Evolutionary conservation across 2,888 invertebrate species (phyloP).

Genomic region (Leptinotarsa rubiginosa): DNA sequence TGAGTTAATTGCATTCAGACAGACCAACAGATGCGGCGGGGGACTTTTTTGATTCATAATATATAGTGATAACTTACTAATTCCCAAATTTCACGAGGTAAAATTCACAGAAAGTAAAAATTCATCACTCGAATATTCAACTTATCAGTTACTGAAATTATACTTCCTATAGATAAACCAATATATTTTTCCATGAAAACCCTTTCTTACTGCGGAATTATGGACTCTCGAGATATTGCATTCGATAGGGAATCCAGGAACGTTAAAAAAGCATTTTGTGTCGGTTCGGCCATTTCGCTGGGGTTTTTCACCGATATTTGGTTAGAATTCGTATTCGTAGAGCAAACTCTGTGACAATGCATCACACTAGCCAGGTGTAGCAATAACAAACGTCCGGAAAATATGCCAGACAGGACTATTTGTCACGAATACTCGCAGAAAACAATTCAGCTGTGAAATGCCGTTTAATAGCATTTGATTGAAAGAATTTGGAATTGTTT

Average conservation of each 20-base stretch:
- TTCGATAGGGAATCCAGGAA: conserved; percentile 23
- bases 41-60: too few relatives aligned
- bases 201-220: conserved; percentile 27
- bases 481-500: background rate
- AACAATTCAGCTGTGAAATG: conserved; percentile 6
- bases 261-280: conserved; percentile 34
- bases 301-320: conserved; percentile 34
- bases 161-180: too few relatives aligned
- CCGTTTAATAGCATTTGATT: conserved; percentile 16
- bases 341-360: conserved; percentile 32
- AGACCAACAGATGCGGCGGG: too few relatives aligned
- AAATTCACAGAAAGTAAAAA: too few relatives aligned
- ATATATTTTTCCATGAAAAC: background rate
- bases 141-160: too few relatives aligned
- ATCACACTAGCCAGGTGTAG: conserved; percentile 39
- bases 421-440: conserved; percentile 27
- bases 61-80: too few relatives aligned
- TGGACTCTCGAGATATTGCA: conserved; percentile 28
- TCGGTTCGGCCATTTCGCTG: conserved; percentile 26
- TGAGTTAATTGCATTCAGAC: too few relatives aligned
- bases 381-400: conserved; percentile 32
- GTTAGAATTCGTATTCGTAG: conserved; percentile 34
- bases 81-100: too few relatives aligned
- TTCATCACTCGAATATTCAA: too few relatives aligned
- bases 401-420: conserved; percentile 34